Evolutionary conservation across 2,113 vertebrate species (phyloP).

Genomic region (Rafetus swinhoei): DNA sequence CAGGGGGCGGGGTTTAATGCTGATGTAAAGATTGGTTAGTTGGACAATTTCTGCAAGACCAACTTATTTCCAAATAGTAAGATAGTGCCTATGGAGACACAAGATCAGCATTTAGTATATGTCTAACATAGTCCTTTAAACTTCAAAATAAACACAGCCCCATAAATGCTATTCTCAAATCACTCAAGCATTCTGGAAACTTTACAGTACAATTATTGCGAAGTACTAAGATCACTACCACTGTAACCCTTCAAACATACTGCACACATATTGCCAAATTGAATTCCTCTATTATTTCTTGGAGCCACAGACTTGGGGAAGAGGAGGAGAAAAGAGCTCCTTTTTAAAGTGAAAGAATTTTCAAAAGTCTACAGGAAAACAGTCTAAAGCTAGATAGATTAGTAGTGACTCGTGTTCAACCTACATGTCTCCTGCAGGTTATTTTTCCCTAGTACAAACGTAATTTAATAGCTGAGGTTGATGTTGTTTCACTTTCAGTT

Average conservation of each 20-base stretch:
- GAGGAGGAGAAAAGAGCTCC: accelerated
- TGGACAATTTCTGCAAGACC: not conserved
- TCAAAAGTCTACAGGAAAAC: not conserved
- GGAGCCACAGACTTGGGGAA: not conserved
- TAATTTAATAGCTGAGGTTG: slow-evolving; percentile 24
- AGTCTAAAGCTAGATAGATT: not conserved
- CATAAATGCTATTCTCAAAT: not conserved
- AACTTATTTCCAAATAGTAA: not conserved
- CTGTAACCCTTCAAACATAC: slow-evolving; percentile 4
- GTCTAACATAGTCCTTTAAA: not conserved
- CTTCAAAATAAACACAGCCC: not conserved
- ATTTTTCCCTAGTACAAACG: slow-evolving; percentile 9
- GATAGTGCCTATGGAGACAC: not conserved
- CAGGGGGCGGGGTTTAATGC: not conserved
- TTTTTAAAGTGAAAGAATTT: not conserved
- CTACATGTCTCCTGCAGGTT: not conserved
- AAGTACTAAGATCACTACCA: not conserved
- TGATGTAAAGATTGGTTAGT: not conserved
- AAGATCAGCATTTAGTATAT: not conserved
- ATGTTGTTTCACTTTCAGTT: slow-evolving; percentile 51
- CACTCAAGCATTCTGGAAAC: slow-evolving; percentile 32
- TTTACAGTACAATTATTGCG: slow-evolving; percentile 23
- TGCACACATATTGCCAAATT: slow-evolving; percentile 12
- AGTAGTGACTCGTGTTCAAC: not conserved
- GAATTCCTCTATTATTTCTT: slow-evolving; percentile 34